These are phyloP conservation scores for Hartigia nigra DNA, from an alignment of 2,888 invertebrate genomes.

Conservation along the genomic window DNA sequence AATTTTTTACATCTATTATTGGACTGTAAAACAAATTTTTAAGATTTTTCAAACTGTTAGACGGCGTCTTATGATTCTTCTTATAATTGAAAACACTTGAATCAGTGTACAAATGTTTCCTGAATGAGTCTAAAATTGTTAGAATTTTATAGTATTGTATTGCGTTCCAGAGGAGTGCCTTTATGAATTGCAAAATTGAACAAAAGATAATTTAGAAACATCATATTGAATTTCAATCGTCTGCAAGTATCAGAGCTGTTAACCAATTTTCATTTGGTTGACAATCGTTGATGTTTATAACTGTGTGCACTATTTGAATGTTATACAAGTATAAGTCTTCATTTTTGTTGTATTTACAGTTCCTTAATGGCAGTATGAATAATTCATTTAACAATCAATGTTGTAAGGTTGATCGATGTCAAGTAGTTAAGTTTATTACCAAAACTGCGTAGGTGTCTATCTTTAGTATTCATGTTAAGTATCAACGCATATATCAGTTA, in stretches of 20 bases:
- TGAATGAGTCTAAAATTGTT: no score
- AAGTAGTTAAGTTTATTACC: not conserved
- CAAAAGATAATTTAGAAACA: not conserved
- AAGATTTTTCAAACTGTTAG: not conserved
- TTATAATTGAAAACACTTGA: not conserved
- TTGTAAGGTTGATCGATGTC: not conserved
- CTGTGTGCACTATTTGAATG: no score
- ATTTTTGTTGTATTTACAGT: not conserved
- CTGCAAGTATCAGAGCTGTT: not conserved
- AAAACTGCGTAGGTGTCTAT: not conserved
- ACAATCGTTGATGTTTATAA: not conserved
- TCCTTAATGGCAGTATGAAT: not conserved
- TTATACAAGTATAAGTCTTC: not conserved
- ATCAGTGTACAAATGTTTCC: no score
- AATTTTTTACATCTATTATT: not conserved
- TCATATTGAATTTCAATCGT: not conserved
- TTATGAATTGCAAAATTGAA: not conserved
- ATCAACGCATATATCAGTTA: no score
- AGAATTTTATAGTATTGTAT: not conserved
- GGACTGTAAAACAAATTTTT: no score
- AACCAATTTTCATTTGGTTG: not conserved
- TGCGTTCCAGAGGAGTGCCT: not conserved
- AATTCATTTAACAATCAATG: not conserved
- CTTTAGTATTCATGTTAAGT: no score
- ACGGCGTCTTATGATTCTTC: not conserved